Evolutionary conservation across 1,140 invertebrate genomes (phyloP).

Genomic region (Euwallacea fornicatus): DNA sequence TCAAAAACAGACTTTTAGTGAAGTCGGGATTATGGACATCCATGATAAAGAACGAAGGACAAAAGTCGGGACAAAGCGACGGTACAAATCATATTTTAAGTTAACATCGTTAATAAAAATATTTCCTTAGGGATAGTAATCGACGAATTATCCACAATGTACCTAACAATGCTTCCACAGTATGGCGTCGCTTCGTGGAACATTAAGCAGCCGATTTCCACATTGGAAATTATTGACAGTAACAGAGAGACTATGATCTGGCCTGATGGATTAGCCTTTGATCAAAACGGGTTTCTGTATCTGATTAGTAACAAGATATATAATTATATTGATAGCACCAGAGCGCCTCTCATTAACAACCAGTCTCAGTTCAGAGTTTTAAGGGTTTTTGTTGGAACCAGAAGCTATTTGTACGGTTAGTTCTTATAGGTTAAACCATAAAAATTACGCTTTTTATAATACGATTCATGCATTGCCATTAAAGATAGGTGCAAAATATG

Average conservation of each 20-base stretch:
- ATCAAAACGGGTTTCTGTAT: constrained; percentile 64
- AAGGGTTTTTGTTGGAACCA: constrained; percentile 54
- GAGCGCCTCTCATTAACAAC: constrained; percentile 33
- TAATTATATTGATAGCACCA: constrained; percentile 54
- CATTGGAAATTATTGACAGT: constrained; percentile 61
- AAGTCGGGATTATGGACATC: constrained; percentile 45
- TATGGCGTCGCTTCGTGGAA: constrained; percentile 70
- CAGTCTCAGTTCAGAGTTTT: constrained; percentile 51
- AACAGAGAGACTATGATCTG: constrained; percentile 69
- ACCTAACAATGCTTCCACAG: constrained; percentile 65
- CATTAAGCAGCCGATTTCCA: constrained; percentile 54
- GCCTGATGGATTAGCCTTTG: constrained; percentile 71
- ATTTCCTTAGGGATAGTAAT: constrained; percentile 57
- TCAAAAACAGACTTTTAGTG: constrained; percentile 59
- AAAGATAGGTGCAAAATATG: no score
- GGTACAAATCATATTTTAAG: constrained; percentile 52
- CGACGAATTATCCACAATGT: constrained; percentile 66
- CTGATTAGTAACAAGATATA: constrained; percentile 68
- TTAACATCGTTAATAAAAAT: constrained; percentile 60
- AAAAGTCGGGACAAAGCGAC: constrained; percentile 65
- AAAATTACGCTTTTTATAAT: no score
- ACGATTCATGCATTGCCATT: no score
- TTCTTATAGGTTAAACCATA: no score
- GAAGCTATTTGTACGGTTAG: constrained; percentile 60
- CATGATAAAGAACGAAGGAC: constrained; percentile 60